A percentile compares a stretch with the other conserved stretches of the same genome.
These are phyloP conservation scores for Melinopterus prodromus DNA, from an alignment of 2,888 invertebrate species.

Conservation along the genomic window DNA sequence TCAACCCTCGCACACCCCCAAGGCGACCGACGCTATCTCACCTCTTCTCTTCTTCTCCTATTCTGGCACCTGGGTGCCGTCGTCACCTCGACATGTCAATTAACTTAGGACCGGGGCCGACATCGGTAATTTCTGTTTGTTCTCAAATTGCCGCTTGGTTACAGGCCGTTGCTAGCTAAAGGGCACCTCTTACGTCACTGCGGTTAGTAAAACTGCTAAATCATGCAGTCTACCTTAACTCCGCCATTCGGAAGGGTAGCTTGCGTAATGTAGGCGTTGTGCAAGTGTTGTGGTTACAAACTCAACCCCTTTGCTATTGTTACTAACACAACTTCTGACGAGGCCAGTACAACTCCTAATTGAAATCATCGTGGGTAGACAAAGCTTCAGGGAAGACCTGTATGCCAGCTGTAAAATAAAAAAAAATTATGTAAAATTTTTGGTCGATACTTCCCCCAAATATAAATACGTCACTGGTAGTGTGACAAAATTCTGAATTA, in stretches of 20 bases:
- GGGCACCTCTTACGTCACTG: background rate
- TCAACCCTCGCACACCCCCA: background rate
- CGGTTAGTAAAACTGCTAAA: background rate
- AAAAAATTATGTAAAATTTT: too few relatives aligned
- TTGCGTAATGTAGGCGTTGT: background rate
- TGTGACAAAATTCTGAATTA: too few relatives aligned
- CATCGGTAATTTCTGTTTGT: constrained; percentile 46
- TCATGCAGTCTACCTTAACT: background rate
- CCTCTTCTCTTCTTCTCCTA: constrained; percentile 24
- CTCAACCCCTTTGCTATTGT: background rate
- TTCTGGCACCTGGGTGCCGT: constrained; percentile 24
- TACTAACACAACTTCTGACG: background rate
- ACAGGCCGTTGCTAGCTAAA: background rate
- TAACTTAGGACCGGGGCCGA: constrained; percentile 40
- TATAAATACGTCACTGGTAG: too few relatives aligned
- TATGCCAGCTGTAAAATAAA: background rate
- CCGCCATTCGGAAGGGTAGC: background rate
- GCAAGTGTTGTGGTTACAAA: background rate
- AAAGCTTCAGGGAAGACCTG: background rate
- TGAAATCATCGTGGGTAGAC: background rate
- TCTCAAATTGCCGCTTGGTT: constrained; percentile 45
- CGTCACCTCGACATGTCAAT: constrained; percentile 41
- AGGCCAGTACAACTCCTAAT: background rate
- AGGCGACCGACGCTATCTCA: background rate
- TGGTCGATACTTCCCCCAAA: too few relatives aligned